Base-by-base conservation (phyloP, 2,888 invertebrate species). In the Hyppa rectilinea region DNA sequence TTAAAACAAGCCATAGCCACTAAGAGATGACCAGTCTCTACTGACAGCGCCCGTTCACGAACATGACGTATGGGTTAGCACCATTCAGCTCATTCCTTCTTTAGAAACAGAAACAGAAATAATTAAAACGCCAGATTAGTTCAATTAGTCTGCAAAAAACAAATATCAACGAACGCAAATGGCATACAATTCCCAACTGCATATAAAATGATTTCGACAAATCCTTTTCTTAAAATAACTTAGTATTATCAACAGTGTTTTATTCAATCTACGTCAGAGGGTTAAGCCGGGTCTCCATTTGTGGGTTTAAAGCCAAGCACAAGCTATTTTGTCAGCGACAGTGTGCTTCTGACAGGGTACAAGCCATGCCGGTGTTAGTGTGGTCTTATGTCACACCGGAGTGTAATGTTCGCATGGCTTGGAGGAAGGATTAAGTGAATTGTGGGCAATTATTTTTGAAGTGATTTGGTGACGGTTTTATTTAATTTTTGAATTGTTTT, bases 311-410 rank as follows among this genome's bases (percentile, higher is more conserved):
- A 84, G 74, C 76, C 78, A 72, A 67, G 80, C 73, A 70, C 71
- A 82, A 84, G 87, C 81, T 85, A 85, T 87, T 87, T 87, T 87
- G 87, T 87, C 87, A 87, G 84, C 84, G 81, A 64, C 84, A 80
- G 85, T 77, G 75, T 84, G 84, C 63, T 79, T 81, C 69, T 85
- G 85, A 85, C 86, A 85, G 82, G 79, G 43, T 79, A 86, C 85
- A 83, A 83, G 83, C 81, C 74, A 71, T 75, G 78, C 62, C 63
- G 69, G 81, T 77, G 79, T 81, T 81, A 72, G 50, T 68, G 45
- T 17, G 66, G 67, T 63, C 71, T 67, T 64, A 9, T 43, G 52
- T 85, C 58, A 83, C 78, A 85, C 83, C 65, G 81, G 9, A 72
- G 36, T n/a, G 74, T 68, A 72, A 75, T 62, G 20, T 53, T 60